These are phyloP conservation scores for Diorhabda sublineata DNA, from an alignment of 1,140 invertebrate genomes.

Conservation along the genomic window DNA sequence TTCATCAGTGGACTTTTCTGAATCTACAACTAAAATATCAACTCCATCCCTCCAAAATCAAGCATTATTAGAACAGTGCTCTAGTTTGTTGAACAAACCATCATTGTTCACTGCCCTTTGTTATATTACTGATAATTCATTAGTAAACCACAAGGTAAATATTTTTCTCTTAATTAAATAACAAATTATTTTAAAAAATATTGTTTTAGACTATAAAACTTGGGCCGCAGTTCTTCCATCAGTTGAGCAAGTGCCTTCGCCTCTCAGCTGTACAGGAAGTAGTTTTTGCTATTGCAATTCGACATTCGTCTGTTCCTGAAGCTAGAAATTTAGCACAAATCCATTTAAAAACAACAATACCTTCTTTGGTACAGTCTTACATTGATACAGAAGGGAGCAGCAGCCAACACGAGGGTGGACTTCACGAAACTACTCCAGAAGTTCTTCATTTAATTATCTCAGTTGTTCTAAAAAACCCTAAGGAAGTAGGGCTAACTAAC, in stretches of 20 bases:
- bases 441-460: constrained; percentile 78
- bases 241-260: constrained; percentile 78
- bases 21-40: constrained; percentile 52
- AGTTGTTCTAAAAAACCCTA: constrained; percentile 55
- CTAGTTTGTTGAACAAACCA: constrained; percentile 67
- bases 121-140: constrained; percentile 72
- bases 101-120: constrained; percentile 71
- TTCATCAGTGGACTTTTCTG: constrained; percentile 64
- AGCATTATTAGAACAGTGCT: constrained; percentile 69
- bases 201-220: constrained; percentile 64
- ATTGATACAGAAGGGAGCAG: constrained; percentile 70
- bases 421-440: constrained; percentile 84
- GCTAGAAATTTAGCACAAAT: constrained; percentile 66
- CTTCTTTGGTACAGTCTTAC: constrained; percentile 80
- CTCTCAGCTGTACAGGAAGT: constrained; percentile 85
- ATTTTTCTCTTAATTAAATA: not conserved
- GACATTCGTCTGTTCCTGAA: constrained; percentile 74
- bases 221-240: constrained; percentile 70
- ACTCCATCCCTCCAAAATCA: constrained; percentile 65
- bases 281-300: constrained; percentile 77
- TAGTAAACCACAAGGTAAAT: constrained; percentile 57
- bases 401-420: constrained; percentile 69
- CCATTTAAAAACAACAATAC: constrained; percentile 76
- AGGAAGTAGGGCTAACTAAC: constrained; percentile 57
- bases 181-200: not conserved